Evolutionary conservation across 1,140 invertebrate species (phyloP).

Genomic region (Hyphantria cunea): DNA sequence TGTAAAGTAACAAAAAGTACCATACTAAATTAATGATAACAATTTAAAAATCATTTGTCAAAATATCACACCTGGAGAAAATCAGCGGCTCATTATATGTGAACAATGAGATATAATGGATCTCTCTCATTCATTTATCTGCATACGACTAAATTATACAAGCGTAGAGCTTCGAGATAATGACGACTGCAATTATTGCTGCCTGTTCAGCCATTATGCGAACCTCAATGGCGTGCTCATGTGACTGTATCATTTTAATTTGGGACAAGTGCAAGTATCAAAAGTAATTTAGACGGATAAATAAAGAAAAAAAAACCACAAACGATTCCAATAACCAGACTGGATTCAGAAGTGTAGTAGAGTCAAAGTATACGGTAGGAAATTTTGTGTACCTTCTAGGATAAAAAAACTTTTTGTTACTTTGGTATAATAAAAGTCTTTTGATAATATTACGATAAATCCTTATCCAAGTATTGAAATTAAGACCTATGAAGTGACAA

Average conservation of each 20-base stretch:
- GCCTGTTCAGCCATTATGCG: conserved; percentile 15
- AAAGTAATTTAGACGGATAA: not conserved
- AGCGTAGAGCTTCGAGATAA: conserved; percentile 20
- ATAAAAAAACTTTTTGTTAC: no score
- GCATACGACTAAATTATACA: conserved; percentile 13
- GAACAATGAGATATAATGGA: conserved; percentile 11
- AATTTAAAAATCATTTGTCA: no score
- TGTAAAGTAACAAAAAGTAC: no score
- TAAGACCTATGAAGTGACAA: no score
- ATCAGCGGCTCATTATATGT: conserved; percentile 2
- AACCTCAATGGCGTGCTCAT: conserved; percentile 8
- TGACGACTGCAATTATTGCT: conserved; percentile 19
- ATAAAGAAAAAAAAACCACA: no score
- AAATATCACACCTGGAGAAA: not conserved
- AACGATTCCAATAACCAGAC: not conserved
- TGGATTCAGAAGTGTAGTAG: not conserved
- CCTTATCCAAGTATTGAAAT: no score
- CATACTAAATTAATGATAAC: no score
- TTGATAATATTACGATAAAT: no score
- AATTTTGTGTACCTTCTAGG: no score
- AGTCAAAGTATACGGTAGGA: not conserved
- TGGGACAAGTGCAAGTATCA: not conserved
- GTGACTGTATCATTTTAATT: conserved; percentile 18
- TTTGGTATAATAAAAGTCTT: no score
- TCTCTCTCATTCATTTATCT: not conserved